Conservation (phyloP, 2,888 invertebrate genomes). For the Cheilosia urbana region DNA sequence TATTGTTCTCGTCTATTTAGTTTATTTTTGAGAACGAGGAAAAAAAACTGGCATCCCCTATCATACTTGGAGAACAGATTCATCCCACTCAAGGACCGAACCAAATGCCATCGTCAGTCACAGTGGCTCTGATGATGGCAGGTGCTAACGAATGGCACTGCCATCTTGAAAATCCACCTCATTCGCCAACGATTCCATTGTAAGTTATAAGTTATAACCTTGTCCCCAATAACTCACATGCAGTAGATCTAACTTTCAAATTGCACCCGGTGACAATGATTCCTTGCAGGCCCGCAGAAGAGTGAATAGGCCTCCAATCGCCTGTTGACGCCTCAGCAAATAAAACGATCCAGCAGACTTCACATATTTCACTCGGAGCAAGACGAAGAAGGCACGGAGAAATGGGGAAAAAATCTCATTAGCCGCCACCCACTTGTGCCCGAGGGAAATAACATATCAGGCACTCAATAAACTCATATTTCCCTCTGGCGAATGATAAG, state of each 20-base stretch:
- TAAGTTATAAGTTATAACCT: constrained; percentile 13
- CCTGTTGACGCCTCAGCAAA: constrained; percentile 69
- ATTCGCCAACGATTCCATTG: constrained; percentile 3
- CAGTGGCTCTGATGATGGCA: constrained; percentile 49
- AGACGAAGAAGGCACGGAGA: constrained; percentile 10
- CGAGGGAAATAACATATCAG: constrained; percentile 72
- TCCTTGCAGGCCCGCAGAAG: not conserved
- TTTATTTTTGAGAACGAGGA: constrained; percentile 1
- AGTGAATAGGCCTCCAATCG: constrained; percentile 26
- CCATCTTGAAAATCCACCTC: constrained; percentile 36
- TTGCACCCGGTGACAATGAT: constrained; percentile 51
- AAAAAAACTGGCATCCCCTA: constrained; percentile 14
- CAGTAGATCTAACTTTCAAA: constrained; percentile 12
- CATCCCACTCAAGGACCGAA: constrained; percentile 29
- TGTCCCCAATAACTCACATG: constrained; percentile 29
- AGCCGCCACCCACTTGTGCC: constrained; percentile 64
- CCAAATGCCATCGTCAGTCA: constrained; percentile 37
- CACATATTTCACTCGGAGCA: constrained; percentile 37
- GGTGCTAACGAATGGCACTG: constrained; percentile 34
- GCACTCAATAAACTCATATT: constrained; percentile 75
- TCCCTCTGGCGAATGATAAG: constrained; percentile 56
- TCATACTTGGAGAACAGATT: not conserved
- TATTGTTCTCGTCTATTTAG: not conserved
- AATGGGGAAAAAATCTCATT: constrained; percentile 45
- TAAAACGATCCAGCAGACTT: constrained; percentile 35